Percentiles rank a stretch among this genome's conserved stretches.
Evolutionary conservation across 2,113 vertebrate genomes (phyloP).

Genomic region (Brachirus orientalis): DNA sequence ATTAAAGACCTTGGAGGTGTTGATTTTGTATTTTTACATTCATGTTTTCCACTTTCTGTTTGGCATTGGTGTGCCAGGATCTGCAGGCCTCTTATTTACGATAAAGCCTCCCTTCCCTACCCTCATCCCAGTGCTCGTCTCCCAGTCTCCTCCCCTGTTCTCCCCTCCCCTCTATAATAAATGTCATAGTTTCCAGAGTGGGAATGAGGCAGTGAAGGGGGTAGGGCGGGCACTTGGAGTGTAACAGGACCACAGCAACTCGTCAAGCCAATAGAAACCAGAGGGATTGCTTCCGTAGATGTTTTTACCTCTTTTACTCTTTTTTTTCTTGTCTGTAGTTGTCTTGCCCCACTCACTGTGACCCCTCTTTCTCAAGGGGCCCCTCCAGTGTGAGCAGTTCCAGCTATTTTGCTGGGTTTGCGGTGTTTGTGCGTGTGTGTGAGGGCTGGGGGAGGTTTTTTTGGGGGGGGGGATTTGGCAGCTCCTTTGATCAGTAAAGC

Average conservation of each 20-base stretch:
- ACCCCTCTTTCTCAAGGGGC: slow-evolving; percentile 85
- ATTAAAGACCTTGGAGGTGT: not conserved
- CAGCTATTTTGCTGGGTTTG: slow-evolving; percentile 84
- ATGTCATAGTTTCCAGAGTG: slow-evolving; percentile 88
- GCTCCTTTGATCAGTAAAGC: slow-evolving; percentile 92
- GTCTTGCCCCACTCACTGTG: slow-evolving; percentile 68
- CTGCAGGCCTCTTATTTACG: slow-evolving; percentile 68
- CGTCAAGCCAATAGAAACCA: slow-evolving; percentile 81
- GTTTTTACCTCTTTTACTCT: slow-evolving; percentile 41
- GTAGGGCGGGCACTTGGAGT: slow-evolving; percentile 78
- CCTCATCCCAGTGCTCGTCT: slow-evolving; percentile 52
- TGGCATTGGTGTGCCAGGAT: slow-evolving; percentile 55
- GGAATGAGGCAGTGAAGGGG: slow-evolving; percentile 52
- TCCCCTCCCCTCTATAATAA: slow-evolving; percentile 73
- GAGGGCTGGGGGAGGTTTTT: slow-evolving; percentile 76
- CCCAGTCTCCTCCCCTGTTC: slow-evolving; percentile 42
- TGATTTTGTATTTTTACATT: slow-evolving; percentile 14
- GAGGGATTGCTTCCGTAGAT: slow-evolving; percentile 76
- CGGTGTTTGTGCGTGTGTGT: slow-evolving; percentile 70
- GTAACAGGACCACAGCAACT: slow-evolving; percentile 82
- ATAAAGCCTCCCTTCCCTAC: slow-evolving; percentile 55
- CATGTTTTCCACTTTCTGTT: slow-evolving; percentile 39
- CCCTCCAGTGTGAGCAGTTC: slow-evolving; percentile 77
- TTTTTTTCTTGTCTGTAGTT: slow-evolving; percentile 55
- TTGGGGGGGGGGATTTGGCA: slow-evolving; percentile 81